Percentiles rank a stretch among this genome's conserved stretches.
phyloP scores from a whole-genome alignment of 2,888 invertebrate species.

The Cephonodes hylas region DNA sequence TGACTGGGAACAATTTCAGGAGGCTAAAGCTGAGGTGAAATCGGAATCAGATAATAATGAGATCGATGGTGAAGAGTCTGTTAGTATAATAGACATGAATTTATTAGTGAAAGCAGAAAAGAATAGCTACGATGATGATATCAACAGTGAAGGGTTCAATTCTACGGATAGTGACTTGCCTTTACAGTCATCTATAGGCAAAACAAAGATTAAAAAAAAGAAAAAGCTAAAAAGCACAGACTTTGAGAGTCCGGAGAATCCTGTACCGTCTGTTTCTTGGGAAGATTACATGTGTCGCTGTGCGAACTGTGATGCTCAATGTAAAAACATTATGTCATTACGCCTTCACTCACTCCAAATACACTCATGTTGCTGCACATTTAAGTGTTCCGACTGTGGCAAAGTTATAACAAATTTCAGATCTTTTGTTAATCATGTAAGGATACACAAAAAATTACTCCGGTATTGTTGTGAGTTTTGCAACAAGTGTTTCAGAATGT shows the following conservation, averaged over 20 bases:
- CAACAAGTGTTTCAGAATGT: slow-evolving; percentile 49
- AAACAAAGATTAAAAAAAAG: slow-evolving; percentile 47
- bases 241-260: slow-evolving; percentile 25
- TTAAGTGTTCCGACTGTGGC: slow-evolving; percentile 66
- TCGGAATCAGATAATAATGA: slow-evolving; percentile 34
- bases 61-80: slow-evolving; percentile 28
- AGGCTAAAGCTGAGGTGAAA: slow-evolving; percentile 55
- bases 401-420: slow-evolving; percentile 55
- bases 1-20: slow-evolving; percentile 61
- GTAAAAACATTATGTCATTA: slow-evolving; percentile 58
- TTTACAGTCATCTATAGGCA: slow-evolving; percentile 41
- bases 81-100: slow-evolving; percentile 35
- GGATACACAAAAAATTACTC: slow-evolving; percentile 57
- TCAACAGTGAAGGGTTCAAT: slow-evolving; percentile 39
- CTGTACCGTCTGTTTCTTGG: slow-evolving; percentile 49
- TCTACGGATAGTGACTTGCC: slow-evolving; percentile 63
- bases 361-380: slow-evolving; percentile 59
- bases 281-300: slow-evolving; percentile 65
- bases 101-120: slow-evolving; percentile 49
- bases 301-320: slow-evolving; percentile 65
- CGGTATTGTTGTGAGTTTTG: slow-evolving; percentile 68
- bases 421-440: slow-evolving; percentile 59
- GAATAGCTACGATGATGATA: slow-evolving; percentile 37
- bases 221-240: slow-evolving; percentile 26
- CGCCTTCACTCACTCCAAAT: slow-evolving; percentile 67